Evolutionary conservation across 2,888 invertebrate genomes (phyloP), one percentile per base, ranked within the genome.

Genomic region (Dione juno): DNA sequence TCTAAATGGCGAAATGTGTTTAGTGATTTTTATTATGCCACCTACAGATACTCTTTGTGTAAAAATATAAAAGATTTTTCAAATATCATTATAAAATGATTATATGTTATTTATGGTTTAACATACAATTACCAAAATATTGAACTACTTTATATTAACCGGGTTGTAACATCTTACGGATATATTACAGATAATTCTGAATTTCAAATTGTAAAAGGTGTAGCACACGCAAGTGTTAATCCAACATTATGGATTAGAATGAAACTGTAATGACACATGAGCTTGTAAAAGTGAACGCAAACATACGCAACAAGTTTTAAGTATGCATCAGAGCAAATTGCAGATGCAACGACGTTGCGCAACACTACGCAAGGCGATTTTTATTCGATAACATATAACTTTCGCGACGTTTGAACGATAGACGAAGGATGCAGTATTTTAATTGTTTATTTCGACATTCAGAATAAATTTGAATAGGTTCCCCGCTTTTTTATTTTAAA

Each of bases 301-400:
- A 59, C 67, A 77, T 75, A 82, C 78, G 84, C 84, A 87, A 88
- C 87, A 84, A 82, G 85, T 83, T 85, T 84, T 74, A 81, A 76
- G 81, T 83, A 85, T 84, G 85, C 80, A 82, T 82, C 81, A 73
- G 72, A 73, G 75, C 76, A 72, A 66, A 81, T 74, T 81, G 82
- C 80, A 82, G 80, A 84, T 82, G 80, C 80, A 81, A 83, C 78
- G 67, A 37, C 72, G 73, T 88, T 87, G 81, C 84, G 78, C 80
- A 85, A 88, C 64, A 69, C 66, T 66, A 72, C 74, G 75, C 79
- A 61, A 76, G 68, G 67, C 59, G 67, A 74, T 77, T 76, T 77
- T 76, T 74, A 73, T 75, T 59, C 63, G 52, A 21, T 66, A 66
- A 63, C 71, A 70, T 68, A 57, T 64, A 64, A 50, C 43, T 50